Conservation (phyloP, 2,797 vertebrate species). For the Iguana delicatissima region DNA sequence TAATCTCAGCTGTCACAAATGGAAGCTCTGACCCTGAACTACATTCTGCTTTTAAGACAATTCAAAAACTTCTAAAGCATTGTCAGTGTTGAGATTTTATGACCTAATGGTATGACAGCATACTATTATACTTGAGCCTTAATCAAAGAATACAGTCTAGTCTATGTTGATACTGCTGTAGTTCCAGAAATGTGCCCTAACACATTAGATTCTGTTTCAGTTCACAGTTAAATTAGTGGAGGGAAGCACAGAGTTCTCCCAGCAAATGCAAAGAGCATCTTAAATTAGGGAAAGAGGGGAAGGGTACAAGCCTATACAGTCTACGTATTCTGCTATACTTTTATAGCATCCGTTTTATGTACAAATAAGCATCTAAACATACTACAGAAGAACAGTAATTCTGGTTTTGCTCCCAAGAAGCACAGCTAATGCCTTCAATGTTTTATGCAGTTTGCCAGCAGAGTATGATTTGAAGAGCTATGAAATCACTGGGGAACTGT, state of each 20-base stretch:
- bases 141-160: neutral
- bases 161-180: fast-evolving
- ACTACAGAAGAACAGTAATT: fast-evolving
- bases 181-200: neutral
- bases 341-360: neutral
- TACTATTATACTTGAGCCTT: fast-evolving
- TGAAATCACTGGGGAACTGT: neutral
- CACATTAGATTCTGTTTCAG: neutral
- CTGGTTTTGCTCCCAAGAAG: constrained; percentile 32
- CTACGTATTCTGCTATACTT: neutral
- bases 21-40: neutral
- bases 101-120: neutral
- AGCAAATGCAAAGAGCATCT: fast-evolving
- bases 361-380: neutral
- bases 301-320: fast-evolving
- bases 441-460: neutral
- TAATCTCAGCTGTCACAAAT: neutral
- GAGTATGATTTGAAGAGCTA: constrained; percentile 32
- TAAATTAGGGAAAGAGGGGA: neutral
- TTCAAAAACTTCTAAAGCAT: neutral
- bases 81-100: neutral
- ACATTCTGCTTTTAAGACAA: neutral
- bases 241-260: neutral
- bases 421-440: constrained; percentile 10
- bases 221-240: neutral